phyloP scores from a whole-genome alignment of 2,888 invertebrate genomes.

The Stenotaenia linearis region DNA sequence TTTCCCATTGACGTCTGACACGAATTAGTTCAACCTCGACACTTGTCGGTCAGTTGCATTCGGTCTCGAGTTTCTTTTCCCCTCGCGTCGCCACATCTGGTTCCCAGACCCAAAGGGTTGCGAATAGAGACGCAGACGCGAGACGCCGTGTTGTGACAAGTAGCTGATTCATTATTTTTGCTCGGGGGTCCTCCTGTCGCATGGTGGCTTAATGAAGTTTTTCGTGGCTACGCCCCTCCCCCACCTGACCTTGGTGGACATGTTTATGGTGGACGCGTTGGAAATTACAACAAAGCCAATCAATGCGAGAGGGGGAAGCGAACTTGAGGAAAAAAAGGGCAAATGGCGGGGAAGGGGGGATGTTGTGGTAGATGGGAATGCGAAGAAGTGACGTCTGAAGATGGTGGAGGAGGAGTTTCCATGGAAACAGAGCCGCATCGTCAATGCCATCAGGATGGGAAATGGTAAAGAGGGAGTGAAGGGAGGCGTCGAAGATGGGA shows the following conservation, averaged over 20 bases:
- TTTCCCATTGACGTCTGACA: not conserved
- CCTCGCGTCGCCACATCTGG: not conserved
- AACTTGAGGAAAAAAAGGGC: not conserved
- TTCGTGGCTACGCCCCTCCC: not conserved
- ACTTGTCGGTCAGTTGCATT: conserved; percentile 1
- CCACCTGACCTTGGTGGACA: not conserved
- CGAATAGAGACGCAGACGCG: not conserved
- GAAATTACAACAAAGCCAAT: conserved; percentile 4
- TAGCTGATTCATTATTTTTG: not conserved
- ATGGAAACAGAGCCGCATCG: conserved; percentile 1
- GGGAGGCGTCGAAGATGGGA: too few relatives aligned
- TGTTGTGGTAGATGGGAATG: not conserved
- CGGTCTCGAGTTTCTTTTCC: not conserved
- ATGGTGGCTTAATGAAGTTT: conserved; percentile 5
- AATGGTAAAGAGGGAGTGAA: not conserved
- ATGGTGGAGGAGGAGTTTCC: not conserved
- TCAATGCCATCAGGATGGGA: not conserved
- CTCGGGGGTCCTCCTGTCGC: not conserved
- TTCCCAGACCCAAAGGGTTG: not conserved
- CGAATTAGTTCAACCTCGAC: conserved; percentile 9
- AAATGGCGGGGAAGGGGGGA: too few relatives aligned
- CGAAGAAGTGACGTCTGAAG: not conserved
- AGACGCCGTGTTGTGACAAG: not conserved
- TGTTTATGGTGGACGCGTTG: not conserved
- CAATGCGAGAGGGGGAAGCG: not conserved